Evolutionary conservation across 2,888 invertebrate species (phyloP).

Genomic region (Drosophila limbata): DNA sequence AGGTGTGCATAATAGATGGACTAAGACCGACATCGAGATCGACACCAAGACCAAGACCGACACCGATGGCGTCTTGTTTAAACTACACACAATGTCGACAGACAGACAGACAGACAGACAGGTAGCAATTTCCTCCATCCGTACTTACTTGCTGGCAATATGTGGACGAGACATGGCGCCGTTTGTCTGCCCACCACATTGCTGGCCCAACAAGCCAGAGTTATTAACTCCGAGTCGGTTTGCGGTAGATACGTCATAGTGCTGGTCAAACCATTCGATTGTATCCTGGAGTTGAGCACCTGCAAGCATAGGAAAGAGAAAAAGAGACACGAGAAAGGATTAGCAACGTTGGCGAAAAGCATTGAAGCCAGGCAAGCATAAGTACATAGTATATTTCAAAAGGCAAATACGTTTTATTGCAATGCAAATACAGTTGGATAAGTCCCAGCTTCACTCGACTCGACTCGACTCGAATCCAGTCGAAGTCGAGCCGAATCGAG

Average conservation of each 20-base stretch:
- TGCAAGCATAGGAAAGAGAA: conserved; percentile 55
- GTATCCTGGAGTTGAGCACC: conserved; percentile 86
- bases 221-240: conserved; percentile 90
- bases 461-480: conserved; percentile 12
- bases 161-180: conserved; percentile 92
- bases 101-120: background rate
- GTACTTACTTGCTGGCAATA: conserved; percentile 92
- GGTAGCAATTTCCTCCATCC: conserved; percentile 28
- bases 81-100: conserved; percentile 56
- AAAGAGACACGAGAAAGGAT: conserved; percentile 18
- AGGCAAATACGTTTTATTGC: conserved; percentile 77
- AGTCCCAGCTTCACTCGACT: conserved; percentile 28
- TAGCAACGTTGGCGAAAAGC: conserved; percentile 58
- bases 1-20: conserved; percentile 66
- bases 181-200: conserved; percentile 93
- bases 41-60: conserved; percentile 27
- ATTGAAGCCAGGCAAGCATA: conserved; percentile 49
- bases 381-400: conserved; percentile 57
- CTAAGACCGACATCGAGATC: conserved; percentile 32
- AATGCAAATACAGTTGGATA: conserved; percentile 59
- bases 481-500: conserved; percentile 28
- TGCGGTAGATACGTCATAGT: conserved; percentile 88
- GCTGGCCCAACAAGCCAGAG: conserved; percentile 94
- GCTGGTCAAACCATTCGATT: conserved; percentile 87
- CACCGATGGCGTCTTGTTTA: conserved; percentile 20